Evolutionary conservation across 1,140 invertebrate species (phyloP), one percentile per base, ranked within the genome.

Genomic region (Drosophila triauraria): DNA sequence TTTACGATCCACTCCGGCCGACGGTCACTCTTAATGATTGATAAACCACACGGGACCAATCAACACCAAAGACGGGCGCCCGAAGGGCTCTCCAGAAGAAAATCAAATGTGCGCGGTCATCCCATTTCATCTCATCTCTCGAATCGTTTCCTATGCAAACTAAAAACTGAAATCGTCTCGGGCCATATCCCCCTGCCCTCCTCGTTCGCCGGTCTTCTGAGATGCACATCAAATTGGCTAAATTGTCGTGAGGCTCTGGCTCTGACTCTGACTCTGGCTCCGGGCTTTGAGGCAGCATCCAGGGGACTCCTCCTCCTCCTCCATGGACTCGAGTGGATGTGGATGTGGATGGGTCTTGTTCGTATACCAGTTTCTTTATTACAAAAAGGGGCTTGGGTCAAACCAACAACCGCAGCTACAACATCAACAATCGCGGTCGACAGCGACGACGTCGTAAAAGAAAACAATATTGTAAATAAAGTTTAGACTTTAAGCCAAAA

Each of bases 401-500:
- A 87, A 78, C 82, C 69, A 80, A 75, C 82, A 81, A 81, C 81
- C 79, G 75, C 80, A 75, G 48, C 67, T 75, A 53, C 64, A 63
- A 54, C 63, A 54, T 47, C 61, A 51, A 69, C 65, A 60, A 43
- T 60, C 44, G 58, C 65, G 59, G 80, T 77, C 72, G 67, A 78
- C 76, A 80, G 71, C 84, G 71, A 75, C 80, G 71, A 58, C 63
- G 80, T 83, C 84, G 84, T 87, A 88, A 87, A 88, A 78, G 84
- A 87, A 88, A 88, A 87, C 84, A 87, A 88, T 87, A 88, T 87
- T 87, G 80, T 87, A 87, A 87, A 87, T 84, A 87, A 87, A 88
- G 85, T 90, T 88, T 88, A 84, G 84, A 87, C 67, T 87, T 84
- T 82, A 83, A 83, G 84, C 65, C 80, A 70, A 87, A 87, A 87